Percentiles rank a stretch among this genome's conserved stretches.
phyloP scores from a whole-genome alignment of 2,888 invertebrate genomes.

The Netelia virgata region DNA sequence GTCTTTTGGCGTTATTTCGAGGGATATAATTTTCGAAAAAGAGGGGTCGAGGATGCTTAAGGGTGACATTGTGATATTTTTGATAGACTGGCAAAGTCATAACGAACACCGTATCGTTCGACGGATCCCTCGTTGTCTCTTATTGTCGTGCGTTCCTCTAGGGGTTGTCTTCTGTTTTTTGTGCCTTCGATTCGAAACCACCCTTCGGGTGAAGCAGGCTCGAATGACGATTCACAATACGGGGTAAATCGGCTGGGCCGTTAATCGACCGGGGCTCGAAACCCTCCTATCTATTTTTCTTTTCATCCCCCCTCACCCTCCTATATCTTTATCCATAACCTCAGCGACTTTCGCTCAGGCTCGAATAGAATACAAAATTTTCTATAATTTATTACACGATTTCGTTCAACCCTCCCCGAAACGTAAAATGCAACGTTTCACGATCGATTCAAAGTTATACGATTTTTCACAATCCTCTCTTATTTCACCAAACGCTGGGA shows the following conservation, averaged over 20 bases:
- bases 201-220: slow-evolving; percentile 47
- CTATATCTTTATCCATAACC: background rate
- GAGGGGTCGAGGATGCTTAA: slow-evolving; percentile 12
- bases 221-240: slow-evolving; percentile 52
- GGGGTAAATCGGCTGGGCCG: slow-evolving; percentile 53
- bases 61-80: slow-evolving; percentile 41
- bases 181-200: slow-evolving; percentile 38
- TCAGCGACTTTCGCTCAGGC: background rate
- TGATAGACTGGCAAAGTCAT: slow-evolving; percentile 48
- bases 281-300: slow-evolving; percentile 35
- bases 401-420: background rate
- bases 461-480: background rate
- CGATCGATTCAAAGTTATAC: background rate
- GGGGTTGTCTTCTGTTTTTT: slow-evolving; percentile 37
- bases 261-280: slow-evolving; percentile 55
- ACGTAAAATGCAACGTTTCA: slow-evolving; percentile 28
- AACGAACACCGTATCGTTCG: slow-evolving; percentile 41
- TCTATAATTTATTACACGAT: slow-evolving; percentile 21
- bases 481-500: background rate
- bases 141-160: slow-evolving; percentile 30
- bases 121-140: slow-evolving; percentile 55
- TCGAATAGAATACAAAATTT: slow-evolving; percentile 26
- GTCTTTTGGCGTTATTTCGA: background rate
- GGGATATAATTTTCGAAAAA: slow-evolving; percentile 10
- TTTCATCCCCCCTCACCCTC: background rate